phyloP scores from a whole-genome alignment of 2,888 invertebrate genomes.

The Chymomyza caudatula region DNA sequence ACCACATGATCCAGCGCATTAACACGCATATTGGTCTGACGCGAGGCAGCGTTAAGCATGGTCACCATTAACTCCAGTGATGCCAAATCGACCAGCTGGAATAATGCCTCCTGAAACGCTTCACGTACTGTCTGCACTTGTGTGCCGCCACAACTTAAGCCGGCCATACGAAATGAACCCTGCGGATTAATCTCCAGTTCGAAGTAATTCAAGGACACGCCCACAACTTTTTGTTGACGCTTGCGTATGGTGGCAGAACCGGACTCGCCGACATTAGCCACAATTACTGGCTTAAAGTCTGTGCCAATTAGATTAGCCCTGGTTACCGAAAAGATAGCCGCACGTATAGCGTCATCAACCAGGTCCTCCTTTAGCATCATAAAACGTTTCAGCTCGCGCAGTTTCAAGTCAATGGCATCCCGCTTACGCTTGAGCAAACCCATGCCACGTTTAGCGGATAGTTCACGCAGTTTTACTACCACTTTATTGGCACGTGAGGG shows the following conservation, averaged over 20 bases:
- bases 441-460: constrained; percentile 62
- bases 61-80: constrained; percentile 57
- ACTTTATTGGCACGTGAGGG: constrained; percentile 72
- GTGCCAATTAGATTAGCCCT: constrained; percentile 67
- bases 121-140: constrained; percentile 61
- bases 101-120: constrained; percentile 44
- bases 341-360: constrained; percentile 43
- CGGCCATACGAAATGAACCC: constrained; percentile 50
- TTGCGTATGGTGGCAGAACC: constrained; percentile 35
- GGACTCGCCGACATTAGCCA: constrained; percentile 38
- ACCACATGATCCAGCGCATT: constrained; percentile 73
- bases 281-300: constrained; percentile 57
- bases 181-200: constrained; percentile 32
- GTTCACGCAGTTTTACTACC: constrained; percentile 55
- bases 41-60: constrained; percentile 42
- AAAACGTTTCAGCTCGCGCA: constrained; percentile 48
- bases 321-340: constrained; percentile 64
- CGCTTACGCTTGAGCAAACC: constrained; percentile 67
- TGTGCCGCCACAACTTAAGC: constrained; percentile 65
- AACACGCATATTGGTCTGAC: constrained; percentile 68
- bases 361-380: constrained; percentile 27
- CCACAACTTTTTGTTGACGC: constrained; percentile 56
- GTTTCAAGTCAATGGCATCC: constrained; percentile 69
- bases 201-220: constrained; percentile 55
- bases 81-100: constrained; percentile 45